Evolutionary conservation across 2,888 invertebrate genomes (phyloP), one percentile per base, ranked within the genome.

Genomic region (Tipula unca): DNA sequence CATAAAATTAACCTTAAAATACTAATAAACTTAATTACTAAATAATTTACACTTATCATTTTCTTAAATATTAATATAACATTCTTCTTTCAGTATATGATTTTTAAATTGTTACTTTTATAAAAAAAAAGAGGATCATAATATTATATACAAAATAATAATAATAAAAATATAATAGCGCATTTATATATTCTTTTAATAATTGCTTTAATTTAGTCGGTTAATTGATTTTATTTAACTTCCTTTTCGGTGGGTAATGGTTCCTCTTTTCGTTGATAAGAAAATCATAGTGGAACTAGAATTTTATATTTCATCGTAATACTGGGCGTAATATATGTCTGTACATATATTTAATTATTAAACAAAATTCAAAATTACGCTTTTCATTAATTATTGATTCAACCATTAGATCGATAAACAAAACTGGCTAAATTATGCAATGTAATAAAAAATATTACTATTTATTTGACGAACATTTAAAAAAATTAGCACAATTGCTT

Each of bases 1-100:
- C 25, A 69, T 69, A 69, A 69, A 69, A 69, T 69, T 69, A 69
- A 69, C 25, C 69, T 69, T 69, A 69, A 25, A 69, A 10, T 69
- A 69, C 25, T 69, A 69, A 14, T 69, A 25, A 69, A 25, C 69
- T 25, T 69, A 25, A 25, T 69, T 69, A 69, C 69, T 69, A 69
- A 69, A 69, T 69, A 69, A 69, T 69, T 69, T 69, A 69, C 69
- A 69, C 69, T 69, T 69, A 69, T 69, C 69, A 25, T 69, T 69
- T 69, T 69, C 69, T 69, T 69, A 69, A 69, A 69, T 69, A 69
- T 69, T 69, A 69, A 69, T 69, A 69, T 69, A 69, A 69, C 69
- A 69, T 69, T 69, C 69, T 69, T 69, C 25, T 69, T 69, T 69
- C 69, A 69, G 69, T 69, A 69, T 69, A 25, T 69, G 69, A 69